A percentile compares a stretch with the other conserved stretches of the same genome.
These are phyloP conservation scores for Aegotheles bennettii DNA, from an alignment of 2,113 vertebrate species.

Conservation along the genomic window DNA sequence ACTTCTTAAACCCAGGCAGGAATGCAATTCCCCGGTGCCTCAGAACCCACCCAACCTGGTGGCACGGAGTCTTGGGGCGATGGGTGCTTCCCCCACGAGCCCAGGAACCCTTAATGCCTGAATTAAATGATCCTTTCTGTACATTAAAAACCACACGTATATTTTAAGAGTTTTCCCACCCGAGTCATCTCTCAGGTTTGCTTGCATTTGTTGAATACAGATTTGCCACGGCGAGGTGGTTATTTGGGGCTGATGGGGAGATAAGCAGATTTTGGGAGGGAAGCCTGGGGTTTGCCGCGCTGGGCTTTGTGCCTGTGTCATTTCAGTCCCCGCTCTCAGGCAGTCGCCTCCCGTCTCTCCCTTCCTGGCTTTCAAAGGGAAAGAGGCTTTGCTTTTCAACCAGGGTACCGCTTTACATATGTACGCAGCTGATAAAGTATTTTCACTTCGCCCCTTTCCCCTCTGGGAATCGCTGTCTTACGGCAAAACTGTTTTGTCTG, in stretches of 20 bases:
- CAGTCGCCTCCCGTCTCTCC: background rate
- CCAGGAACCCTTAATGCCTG: accelerated
- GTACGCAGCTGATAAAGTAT: conserved; percentile 75
- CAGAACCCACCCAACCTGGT: background rate
- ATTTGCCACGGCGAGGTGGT: background rate
- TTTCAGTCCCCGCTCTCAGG: background rate
- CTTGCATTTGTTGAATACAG: background rate
- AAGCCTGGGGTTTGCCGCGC: background rate
- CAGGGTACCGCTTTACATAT: conserved; percentile 67
- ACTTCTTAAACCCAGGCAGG: background rate
- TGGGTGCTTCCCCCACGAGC: background rate
- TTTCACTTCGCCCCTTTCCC: conserved; percentile 68
- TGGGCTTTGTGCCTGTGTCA: conserved; percentile 49
- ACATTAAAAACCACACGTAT: background rate
- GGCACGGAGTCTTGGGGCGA: background rate
- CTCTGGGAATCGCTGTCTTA: conserved; percentile 66
- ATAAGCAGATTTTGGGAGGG: background rate
- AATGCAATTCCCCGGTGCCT: background rate
- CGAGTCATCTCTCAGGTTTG: background rate
- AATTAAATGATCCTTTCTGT: background rate
- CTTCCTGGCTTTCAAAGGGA: conserved; percentile 6
- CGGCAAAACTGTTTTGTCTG: conserved; percentile 66
- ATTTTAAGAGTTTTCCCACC: background rate
- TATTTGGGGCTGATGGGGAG: background rate
- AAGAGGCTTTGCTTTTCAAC: conserved; percentile 63